Conservation (phyloP, 2,797 vertebrate species). For the Lepidocolaptes lacrymiger region DNA sequence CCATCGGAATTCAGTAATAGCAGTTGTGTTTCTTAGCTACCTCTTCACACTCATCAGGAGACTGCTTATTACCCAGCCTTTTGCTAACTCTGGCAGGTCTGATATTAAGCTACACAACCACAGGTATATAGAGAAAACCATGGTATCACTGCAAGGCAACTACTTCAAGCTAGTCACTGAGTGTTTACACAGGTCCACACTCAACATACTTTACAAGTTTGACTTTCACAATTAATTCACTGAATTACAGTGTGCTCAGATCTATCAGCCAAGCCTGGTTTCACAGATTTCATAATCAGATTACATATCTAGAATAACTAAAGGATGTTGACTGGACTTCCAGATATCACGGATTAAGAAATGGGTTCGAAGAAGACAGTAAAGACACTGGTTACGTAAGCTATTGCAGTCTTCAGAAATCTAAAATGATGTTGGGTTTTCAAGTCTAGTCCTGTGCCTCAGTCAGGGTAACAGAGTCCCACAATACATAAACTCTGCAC, state of each 20-base stretch:
- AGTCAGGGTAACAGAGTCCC: neutral
- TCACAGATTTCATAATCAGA: neutral
- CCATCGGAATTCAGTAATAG: rapidly evolving
- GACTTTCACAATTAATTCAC: neutral
- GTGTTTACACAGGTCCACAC: neutral
- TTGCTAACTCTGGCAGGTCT: neutral
- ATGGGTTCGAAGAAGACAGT: neutral
- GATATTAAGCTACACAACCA: neutral
- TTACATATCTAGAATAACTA: neutral
- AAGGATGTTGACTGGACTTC: neutral
- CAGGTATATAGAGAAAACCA: neutral
- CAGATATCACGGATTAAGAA: neutral
- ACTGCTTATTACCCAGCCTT: neutral
- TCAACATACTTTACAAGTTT: neutral
- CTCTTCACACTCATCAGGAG: neutral
- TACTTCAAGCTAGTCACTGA: neutral
- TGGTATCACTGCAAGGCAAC: neutral
- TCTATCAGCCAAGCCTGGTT: neutral
- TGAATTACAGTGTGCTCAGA: neutral
- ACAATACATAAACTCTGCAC: neutral
- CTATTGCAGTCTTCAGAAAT: neutral
- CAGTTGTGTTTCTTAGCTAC: neutral
- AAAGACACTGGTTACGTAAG: neutral
- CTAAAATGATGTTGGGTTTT: neutral
- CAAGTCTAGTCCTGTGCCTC: neutral